phyloP scores from a whole-genome alignment of 2,113 vertebrate genomes.

The Meleagris gallopavo region DNA sequence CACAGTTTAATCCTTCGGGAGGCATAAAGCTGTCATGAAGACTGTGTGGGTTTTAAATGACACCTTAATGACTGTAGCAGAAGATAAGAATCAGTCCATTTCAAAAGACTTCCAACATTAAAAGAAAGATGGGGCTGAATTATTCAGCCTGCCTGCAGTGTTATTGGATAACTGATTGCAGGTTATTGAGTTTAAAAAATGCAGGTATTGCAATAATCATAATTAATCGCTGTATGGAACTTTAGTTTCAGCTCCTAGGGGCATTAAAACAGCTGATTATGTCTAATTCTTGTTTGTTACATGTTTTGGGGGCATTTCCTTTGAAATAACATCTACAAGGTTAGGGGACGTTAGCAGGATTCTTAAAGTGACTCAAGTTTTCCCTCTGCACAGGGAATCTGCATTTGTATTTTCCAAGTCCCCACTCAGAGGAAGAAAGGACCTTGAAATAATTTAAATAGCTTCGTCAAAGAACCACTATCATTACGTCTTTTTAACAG shows the following conservation, averaged over 20 bases:
- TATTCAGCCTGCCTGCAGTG: background rate
- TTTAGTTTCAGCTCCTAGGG: background rate
- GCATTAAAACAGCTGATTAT: background rate
- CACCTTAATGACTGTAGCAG: constrained; percentile 14
- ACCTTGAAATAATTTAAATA: background rate
- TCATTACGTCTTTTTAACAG: background rate
- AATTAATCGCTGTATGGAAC: background rate
- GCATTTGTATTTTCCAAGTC: background rate
- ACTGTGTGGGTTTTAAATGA: constrained; percentile 32
- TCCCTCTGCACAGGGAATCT: background rate
- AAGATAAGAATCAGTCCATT: constrained; percentile 43
- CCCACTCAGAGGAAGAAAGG: background rate
- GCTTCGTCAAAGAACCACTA: background rate
- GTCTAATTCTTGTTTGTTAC: background rate
- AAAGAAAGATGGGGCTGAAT: constrained; percentile 19
- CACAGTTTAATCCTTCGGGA: background rate
- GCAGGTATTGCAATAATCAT: constrained; percentile 4
- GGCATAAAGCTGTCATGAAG: constrained; percentile 10
- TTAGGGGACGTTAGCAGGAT: background rate
- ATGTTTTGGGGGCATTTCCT: background rate
- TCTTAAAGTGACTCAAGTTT: background rate
- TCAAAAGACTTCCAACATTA: background rate
- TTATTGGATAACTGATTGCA: background rate
- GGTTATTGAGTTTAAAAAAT: constrained; percentile 21
- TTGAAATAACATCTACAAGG: background rate